These are phyloP conservation scores for Tenthredo distinguenda DNA, from an alignment of 2,888 invertebrate species.

Conservation along the genomic window DNA sequence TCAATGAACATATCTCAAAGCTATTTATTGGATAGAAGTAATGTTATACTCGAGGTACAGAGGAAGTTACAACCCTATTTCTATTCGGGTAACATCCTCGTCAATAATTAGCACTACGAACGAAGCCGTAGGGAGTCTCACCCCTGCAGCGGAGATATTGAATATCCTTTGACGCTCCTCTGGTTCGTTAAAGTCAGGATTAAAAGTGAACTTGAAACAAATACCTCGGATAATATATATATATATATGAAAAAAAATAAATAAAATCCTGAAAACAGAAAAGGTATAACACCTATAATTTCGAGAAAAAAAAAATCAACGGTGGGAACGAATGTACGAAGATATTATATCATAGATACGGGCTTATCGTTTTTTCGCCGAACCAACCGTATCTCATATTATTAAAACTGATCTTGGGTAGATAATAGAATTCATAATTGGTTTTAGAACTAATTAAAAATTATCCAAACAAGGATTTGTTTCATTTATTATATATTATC, in stretches of 20 bases:
- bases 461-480: background rate
- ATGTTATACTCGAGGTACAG: background rate
- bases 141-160: constrained; percentile 28
- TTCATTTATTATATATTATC: background rate
- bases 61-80: constrained; percentile 3
- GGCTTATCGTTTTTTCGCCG: background rate
- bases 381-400: background rate
- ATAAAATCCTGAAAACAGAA: background rate
- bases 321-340: background rate
- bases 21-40: background rate
- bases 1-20: background rate
- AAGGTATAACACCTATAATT: background rate
- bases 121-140: constrained; percentile 44
- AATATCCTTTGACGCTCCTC: constrained; percentile 44
- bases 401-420: background rate
- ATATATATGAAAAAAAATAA: background rate
- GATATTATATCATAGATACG: background rate
- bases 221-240: background rate
- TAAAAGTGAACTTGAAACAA: background rate
- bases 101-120: constrained; percentile 39
- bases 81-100: constrained; percentile 14
- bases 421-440: background rate
- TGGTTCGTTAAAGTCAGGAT: constrained; percentile 39
- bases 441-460: background rate
- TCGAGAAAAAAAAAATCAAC: background rate